phyloP scores from a whole-genome alignment of 2,113 vertebrate species.

The Coptodon rendalli region DNA sequence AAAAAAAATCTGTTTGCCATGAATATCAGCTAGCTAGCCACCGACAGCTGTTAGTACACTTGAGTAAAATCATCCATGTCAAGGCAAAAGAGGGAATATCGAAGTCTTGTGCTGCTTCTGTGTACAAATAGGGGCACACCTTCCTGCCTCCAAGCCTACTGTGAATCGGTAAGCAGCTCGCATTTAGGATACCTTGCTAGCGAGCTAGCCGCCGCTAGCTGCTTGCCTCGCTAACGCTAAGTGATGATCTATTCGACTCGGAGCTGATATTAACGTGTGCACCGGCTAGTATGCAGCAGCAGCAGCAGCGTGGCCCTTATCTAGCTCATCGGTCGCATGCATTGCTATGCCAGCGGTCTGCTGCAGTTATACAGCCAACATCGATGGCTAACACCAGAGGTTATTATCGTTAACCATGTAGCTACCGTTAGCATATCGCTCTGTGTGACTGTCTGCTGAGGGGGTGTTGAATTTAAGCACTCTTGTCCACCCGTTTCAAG shows the following conservation, averaged over 20 bases:
- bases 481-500: neutral
- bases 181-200: slow-evolving; percentile 20
- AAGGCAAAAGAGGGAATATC: slow-evolving; percentile 32
- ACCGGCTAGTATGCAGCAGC: neutral
- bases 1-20: slow-evolving; percentile 55
- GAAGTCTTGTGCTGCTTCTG: slow-evolving; percentile 38
- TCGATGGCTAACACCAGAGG: slow-evolving; percentile 1
- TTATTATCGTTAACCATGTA: slow-evolving; percentile 22
- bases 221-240: slow-evolving; percentile 8
- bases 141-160: slow-evolving; percentile 7
- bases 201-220: slow-evolving; percentile 39
- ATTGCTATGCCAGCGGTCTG: neutral
- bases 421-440: slow-evolving; percentile 45
- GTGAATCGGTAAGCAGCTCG: slow-evolving; percentile 59
- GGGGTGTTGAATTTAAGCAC: slow-evolving; percentile 24
- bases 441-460: neutral
- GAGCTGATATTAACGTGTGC: neutral
- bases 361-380: neutral
- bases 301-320: neutral
- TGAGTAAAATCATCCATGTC: slow-evolving; percentile 61
- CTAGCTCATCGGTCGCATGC: neutral
- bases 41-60: slow-evolving; percentile 18
- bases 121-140: slow-evolving; percentile 24
- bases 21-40: slow-evolving; percentile 52
- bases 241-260: neutral